Evolutionary conservation across 2,888 invertebrate genomes (phyloP).

Genomic region (Stictocephala bisonia): DNA sequence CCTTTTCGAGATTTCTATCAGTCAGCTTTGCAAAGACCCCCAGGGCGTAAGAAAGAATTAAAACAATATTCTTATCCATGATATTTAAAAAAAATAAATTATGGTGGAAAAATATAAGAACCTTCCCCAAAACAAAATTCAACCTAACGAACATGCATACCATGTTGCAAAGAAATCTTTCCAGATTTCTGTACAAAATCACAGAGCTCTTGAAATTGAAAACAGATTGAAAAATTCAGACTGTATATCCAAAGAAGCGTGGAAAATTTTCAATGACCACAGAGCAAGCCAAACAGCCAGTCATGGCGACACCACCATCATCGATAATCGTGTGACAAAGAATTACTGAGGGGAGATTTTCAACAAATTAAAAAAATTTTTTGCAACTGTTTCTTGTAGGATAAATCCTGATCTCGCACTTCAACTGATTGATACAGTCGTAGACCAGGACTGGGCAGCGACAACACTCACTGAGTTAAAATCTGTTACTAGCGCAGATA

Average conservation of each 20-base stretch:
- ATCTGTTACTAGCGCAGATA: not conserved
- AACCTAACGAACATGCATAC: not conserved
- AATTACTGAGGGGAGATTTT: not conserved
- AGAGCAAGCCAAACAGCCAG: too few relatives aligned
- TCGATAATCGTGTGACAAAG: too few relatives aligned
- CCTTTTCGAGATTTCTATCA: not conserved
- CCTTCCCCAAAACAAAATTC: not conserved
- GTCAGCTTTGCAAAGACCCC: not conserved
- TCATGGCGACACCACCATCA: too few relatives aligned
- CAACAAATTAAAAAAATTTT: not conserved
- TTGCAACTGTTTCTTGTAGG: not conserved
- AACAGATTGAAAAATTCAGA: not conserved
- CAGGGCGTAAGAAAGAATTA: too few relatives aligned
- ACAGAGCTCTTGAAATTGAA: not conserved
- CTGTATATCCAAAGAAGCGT: not conserved
- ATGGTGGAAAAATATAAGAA: not conserved
- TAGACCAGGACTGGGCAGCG: not conserved
- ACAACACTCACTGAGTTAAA: not conserved
- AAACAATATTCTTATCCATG: not conserved
- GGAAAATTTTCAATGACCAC: not conserved
- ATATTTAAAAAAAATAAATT: not conserved
- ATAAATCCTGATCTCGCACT: not conserved
- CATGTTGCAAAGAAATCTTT: not conserved
- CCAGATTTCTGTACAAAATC: not conserved
- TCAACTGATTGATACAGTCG: not conserved